Conservation (phyloP, 2,113 vertebrate genomes). For the Chaetura pelagica region DNA sequence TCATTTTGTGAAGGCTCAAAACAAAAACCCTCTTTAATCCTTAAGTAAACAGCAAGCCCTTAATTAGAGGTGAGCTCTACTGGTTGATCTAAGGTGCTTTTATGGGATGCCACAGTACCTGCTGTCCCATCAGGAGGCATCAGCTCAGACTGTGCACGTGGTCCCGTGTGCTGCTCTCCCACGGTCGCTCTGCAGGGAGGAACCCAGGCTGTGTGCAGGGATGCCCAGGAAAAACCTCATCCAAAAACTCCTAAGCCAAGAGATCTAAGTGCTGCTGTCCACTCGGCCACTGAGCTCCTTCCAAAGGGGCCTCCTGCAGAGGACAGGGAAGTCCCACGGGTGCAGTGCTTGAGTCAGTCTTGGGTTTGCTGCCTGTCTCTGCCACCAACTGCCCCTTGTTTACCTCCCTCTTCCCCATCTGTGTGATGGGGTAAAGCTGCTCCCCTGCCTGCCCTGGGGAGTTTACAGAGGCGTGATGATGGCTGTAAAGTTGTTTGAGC, state of each 20-base stretch:
- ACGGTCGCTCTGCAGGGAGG: rapidly evolving
- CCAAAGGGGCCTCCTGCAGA: background rate
- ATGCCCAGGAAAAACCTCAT: background rate
- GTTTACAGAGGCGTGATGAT: slow-evolving; percentile 37
- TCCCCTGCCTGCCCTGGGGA: slow-evolving; percentile 9
- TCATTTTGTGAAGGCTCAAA: background rate
- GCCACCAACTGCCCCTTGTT: background rate
- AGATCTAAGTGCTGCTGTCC: background rate
- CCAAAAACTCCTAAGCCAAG: background rate
- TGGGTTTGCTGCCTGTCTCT: background rate
- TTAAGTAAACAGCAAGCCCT: background rate
- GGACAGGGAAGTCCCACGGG: background rate
- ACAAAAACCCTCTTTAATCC: background rate
- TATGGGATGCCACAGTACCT: background rate
- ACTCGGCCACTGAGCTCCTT: background rate
- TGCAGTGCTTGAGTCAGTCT: background rate
- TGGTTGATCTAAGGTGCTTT: background rate
- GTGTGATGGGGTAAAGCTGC: background rate
- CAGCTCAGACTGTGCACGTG: rapidly evolving
- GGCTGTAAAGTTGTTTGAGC: slow-evolving; percentile 32
- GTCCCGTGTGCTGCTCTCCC: background rate
- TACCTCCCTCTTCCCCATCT: background rate
- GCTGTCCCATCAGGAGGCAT: background rate
- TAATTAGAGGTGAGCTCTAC: background rate
- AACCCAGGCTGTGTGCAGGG: background rate